Conservation (phyloP, 2,113 vertebrate genomes). For the Alligator mississippiensis region DNA sequence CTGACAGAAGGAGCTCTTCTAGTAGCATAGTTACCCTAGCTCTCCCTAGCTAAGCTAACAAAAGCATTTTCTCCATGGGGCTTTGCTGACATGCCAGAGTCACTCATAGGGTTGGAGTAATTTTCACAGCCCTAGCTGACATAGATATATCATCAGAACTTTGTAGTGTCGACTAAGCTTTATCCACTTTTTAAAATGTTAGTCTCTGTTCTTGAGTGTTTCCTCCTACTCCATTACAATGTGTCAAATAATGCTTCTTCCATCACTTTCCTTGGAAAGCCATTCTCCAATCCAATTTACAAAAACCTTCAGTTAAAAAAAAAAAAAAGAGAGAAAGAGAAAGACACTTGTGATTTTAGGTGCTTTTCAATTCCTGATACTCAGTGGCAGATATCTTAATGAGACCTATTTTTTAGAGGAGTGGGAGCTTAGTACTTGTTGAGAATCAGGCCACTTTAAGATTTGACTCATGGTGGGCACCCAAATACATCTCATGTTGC, state of each 20-base stretch:
- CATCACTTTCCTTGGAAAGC: not conserved
- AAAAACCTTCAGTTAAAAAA: not conserved
- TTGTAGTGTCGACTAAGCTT: not conserved
- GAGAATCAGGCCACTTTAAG: not conserved
- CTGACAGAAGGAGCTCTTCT: no score
- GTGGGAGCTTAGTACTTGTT: not conserved
- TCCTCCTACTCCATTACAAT: not conserved
- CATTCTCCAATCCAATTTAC: not conserved
- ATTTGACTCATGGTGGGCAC: not conserved
- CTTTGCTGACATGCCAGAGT: no score
- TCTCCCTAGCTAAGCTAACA: no score
- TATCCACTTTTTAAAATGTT: not conserved
- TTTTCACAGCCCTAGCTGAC: no score
- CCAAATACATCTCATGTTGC: no score
- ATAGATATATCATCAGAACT: no score
- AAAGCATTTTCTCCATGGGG: no score
- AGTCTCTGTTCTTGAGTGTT: not conserved
- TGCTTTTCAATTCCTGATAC: not conserved
- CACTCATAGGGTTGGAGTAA: no score
- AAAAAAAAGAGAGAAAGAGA: no score
- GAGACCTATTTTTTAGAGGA: not conserved
- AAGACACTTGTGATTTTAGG: not conserved
- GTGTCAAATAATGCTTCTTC: not conserved
- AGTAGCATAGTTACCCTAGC: no score
- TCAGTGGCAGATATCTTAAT: not conserved